Percentiles rank a stretch among this genome's conserved stretches.
Evolutionary conservation across 2,113 vertebrate genomes (phyloP).

Genomic region (Talpa occidentalis): DNA sequence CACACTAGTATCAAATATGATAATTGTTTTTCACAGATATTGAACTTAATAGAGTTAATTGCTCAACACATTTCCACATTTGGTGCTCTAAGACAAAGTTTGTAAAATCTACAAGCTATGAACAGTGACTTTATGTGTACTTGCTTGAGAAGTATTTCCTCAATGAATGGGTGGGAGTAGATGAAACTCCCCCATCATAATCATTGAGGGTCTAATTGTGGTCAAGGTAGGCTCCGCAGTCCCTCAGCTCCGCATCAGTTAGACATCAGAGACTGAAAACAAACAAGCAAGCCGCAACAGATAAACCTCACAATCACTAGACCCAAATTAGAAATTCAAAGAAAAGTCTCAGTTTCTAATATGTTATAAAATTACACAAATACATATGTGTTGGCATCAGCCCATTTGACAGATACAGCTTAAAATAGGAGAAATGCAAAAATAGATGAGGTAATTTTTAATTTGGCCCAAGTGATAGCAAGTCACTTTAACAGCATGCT

Average conservation of each 20-base stretch:
- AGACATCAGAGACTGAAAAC: slow-evolving; percentile 7
- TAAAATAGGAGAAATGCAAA: slow-evolving; percentile 56
- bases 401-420: slow-evolving; percentile 51
- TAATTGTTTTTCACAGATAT: slow-evolving; percentile 77
- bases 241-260: not conserved
- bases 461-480: not conserved
- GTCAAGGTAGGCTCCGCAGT: not conserved
- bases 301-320: not conserved
- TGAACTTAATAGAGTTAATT: slow-evolving; percentile 74
- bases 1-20: slow-evolving; percentile 52
- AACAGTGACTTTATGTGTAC: slow-evolving; percentile 6
- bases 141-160: slow-evolving; percentile 28
- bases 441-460: slow-evolving; percentile 5
- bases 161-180: not conserved
- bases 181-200: not conserved
- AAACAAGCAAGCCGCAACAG: not conserved
- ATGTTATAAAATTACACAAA: slow-evolving; percentile 25
- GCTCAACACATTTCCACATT: slow-evolving; percentile 63
- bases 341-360: slow-evolving; percentile 36
- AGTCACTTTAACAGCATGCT: not conserved
- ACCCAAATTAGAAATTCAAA: slow-evolving; percentile 26
- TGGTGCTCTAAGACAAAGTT: slow-evolving; percentile 55
- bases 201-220: not conserved
- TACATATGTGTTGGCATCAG: slow-evolving; percentile 8
- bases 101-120: slow-evolving; percentile 20